Evolutionary conservation across 2,888 invertebrate species (phyloP), one percentile per base, ranked within the genome.

Genomic region (Atethmia centrago): DNA sequence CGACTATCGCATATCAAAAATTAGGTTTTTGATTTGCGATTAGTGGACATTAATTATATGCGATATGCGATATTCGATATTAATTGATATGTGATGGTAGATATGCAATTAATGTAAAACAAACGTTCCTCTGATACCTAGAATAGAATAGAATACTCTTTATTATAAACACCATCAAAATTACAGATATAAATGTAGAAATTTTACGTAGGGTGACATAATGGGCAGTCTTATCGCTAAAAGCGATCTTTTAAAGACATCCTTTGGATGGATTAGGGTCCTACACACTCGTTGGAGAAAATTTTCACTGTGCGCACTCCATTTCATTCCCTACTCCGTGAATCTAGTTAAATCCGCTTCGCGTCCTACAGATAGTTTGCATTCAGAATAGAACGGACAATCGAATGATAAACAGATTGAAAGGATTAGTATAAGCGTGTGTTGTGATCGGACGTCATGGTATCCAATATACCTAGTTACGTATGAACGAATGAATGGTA

Each of bases 341-440:
- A 12, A 9, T 9, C 19, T 9, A 49, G 66, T 56, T 85, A 76
- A 82, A 85, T 70, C 69, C 71, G 3, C 16, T 45, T 63, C 36
- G 71, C 25, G 40, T 68, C 55, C 59, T 55, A 61, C 65, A 76
- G 63, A 85, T 85, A 82, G 77, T 85, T 85, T 77, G 82, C 67
- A 77, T 82, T 72, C 78, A 64, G 70, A 84, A 67, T 59, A 70
- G 56, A 70, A 64, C 70, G 59, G 64, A 77, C 59, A 72, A 85
- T 81, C 56, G 69, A 85, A 84, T 85, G 69, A 67, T 81, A 69
- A 84, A 63, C 85, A 81, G 69, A 77, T 67, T 45, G 40, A 49
- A 53, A 8, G 81, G 82, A 69, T 84, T 81, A 80, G 56, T 64
- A 14, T 58, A 47, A n/a, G 59, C 74, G 31, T 69, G 3, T 80